These are phyloP conservation scores for Danaus melanippus DNA, from an alignment of 1,140 invertebrate species.

Conservation along the genomic window DNA sequence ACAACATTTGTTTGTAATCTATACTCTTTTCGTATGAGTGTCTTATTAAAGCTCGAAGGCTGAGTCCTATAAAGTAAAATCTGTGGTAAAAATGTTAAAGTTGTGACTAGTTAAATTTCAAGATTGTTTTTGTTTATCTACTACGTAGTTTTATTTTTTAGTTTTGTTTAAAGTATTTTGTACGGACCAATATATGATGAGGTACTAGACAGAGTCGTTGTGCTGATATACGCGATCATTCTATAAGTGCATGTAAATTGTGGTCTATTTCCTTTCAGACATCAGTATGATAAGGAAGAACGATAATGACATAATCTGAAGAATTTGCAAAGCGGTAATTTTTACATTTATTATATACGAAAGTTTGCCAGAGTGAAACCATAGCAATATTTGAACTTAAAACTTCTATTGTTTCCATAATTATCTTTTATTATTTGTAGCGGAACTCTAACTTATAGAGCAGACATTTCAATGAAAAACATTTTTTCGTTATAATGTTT, in stretches of 20 bases:
- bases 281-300: conserved; percentile 54
- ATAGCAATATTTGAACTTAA: too few relatives aligned
- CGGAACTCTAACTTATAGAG: too few relatives aligned
- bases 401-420: too few relatives aligned
- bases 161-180: conserved; percentile 9
- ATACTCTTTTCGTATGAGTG: neutral
- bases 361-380: too few relatives aligned
- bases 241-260: conserved; percentile 18
- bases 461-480: too few relatives aligned
- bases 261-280: conserved; percentile 53
- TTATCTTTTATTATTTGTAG: too few relatives aligned
- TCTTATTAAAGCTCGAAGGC: conserved; percentile 1
- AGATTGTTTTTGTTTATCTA: conserved; percentile 37
- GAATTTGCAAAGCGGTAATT: conserved; percentile 28
- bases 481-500: too few relatives aligned
- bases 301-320: conserved; percentile 60
- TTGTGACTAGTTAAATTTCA: conserved; percentile 45
- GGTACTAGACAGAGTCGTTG: conserved; percentile 5
- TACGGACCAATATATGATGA: neutral
- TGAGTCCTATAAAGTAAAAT: conserved; percentile 14
- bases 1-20: too few relatives aligned
- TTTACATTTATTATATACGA: too few relatives aligned
- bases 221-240: conserved; percentile 12
- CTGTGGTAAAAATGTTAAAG: conserved; percentile 34
- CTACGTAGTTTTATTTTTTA: conserved; percentile 6